These are phyloP conservation scores for Macrobrachium rosenbergii DNA, from an alignment of 1,140 invertebrate genomes.

Conservation along the genomic window DNA sequence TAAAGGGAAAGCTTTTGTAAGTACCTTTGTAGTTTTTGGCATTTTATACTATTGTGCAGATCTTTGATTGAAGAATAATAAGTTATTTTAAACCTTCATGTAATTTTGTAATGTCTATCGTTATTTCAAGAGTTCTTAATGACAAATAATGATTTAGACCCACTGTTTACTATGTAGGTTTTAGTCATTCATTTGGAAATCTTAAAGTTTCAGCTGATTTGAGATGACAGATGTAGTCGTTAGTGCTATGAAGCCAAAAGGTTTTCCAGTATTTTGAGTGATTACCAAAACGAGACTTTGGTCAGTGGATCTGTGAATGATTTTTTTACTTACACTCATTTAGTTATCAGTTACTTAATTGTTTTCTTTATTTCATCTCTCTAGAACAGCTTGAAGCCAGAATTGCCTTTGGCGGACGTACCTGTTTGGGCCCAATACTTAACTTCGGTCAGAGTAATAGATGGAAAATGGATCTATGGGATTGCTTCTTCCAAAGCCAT, in stretches of 20 bases:
- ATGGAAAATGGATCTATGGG: conserved; percentile 35
- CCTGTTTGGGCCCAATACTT: conserved; percentile 37
- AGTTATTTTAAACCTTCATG: too few relatives aligned
- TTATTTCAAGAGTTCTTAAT: too few relatives aligned
- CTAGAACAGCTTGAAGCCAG: not conserved
- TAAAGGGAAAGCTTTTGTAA: conserved; percentile 19
- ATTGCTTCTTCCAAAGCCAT: conserved; percentile 26
- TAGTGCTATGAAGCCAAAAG: too few relatives aligned
- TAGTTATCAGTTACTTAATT: not conserved
- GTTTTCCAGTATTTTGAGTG: too few relatives aligned
- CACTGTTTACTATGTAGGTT: too few relatives aligned
- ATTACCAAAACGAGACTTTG: not conserved
- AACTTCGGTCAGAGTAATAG: conserved; percentile 29
- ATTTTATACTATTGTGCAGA: too few relatives aligned
- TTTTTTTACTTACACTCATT: not conserved
- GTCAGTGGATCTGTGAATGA: not conserved
- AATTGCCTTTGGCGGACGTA: not conserved
- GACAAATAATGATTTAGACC: too few relatives aligned
- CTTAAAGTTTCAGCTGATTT: too few relatives aligned
- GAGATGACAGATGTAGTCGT: too few relatives aligned
- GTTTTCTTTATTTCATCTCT: not conserved
- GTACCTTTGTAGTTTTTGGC: not conserved
- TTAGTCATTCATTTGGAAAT: too few relatives aligned
- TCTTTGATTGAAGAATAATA: too few relatives aligned
- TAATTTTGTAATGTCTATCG: too few relatives aligned